Evolutionary conservation across 2,888 invertebrate species (phyloP), one percentile per base, ranked within the genome.

Genomic region (Pterostichus niger): DNA sequence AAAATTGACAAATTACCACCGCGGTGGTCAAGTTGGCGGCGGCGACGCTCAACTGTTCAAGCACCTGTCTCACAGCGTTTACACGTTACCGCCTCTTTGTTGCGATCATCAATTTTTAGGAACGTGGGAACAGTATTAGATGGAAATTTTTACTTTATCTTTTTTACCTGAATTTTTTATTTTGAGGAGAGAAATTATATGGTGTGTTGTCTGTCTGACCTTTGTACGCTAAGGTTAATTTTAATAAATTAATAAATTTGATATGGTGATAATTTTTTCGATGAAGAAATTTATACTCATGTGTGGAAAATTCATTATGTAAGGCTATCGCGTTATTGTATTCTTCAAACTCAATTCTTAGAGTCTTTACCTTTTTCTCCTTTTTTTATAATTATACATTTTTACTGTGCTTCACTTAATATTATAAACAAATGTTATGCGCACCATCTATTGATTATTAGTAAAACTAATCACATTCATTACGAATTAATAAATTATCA

Each of bases 71-170:
- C 24, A 64, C 75, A 75, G 54, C 81, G 64, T 71, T 81, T 68
- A 56, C 73, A 73, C 17, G 52, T 44, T 49, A 75, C 31, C 54
- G 75, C 75, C 82, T 75, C 75, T 54, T 80, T 71, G 46, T 52
- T 56, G 61, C 75, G 73, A 82, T 82, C 82, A 82, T 82, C 82
- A 82, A 82, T 82, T 82, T 82, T 82, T 82, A 59, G 15, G 82
- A 82, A 73, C 82, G 82, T 82, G 82, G 75, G 82, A 82, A 82
- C 73, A 82, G 31, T 82, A 82, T 82, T 82, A 82, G 82, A 81
- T 71, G 73, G 56, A 59, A 31, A 73, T 73, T 73, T 75, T 75
- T 75, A 56, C 33, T 82, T 73, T 73, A 49, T 73, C 64, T 71
- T 73, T 73, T 75, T 59, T 73, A 46, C 64, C 31, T 59, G 33